phyloP scores from a whole-genome alignment of 2,113 vertebrate genomes.

The crab-eating macaque (Macaca fascicularis) region DNA sequence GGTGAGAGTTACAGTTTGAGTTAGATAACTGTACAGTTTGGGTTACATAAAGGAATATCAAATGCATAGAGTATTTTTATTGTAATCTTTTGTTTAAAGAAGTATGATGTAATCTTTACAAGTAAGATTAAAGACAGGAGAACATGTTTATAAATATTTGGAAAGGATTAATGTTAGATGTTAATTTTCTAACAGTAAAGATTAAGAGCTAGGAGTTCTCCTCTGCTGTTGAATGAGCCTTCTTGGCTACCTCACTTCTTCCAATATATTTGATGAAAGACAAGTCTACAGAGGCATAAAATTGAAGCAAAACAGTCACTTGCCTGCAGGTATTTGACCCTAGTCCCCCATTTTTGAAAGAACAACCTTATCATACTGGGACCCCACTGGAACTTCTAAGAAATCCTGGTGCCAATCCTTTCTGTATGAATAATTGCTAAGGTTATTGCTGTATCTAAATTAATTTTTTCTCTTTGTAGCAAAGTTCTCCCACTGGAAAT shows the following conservation, averaged over 20 bases:
- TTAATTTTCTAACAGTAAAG: background rate
- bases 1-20: background rate
- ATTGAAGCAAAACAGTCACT: background rate
- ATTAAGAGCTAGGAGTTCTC: background rate
- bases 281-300: background rate
- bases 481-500: background rate
- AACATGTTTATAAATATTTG: background rate
- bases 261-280: background rate
- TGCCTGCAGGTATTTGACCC: background rate
- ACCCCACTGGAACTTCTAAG: background rate
- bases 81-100: background rate
- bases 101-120: background rate
- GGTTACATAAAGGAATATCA: background rate
- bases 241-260: background rate
- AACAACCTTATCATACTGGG: background rate
- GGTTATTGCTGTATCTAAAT: background rate
- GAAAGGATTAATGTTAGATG: background rate
- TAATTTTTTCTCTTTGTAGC: background rate
- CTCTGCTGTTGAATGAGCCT: background rate
- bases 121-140: background rate
- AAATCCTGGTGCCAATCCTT: background rate
- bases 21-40: background rate
- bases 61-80: background rate
- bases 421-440: background rate
- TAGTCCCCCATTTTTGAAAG: background rate